phyloP scores from a whole-genome alignment of 2,113 vertebrate genomes.

The Fulmarus glacialis region DNA sequence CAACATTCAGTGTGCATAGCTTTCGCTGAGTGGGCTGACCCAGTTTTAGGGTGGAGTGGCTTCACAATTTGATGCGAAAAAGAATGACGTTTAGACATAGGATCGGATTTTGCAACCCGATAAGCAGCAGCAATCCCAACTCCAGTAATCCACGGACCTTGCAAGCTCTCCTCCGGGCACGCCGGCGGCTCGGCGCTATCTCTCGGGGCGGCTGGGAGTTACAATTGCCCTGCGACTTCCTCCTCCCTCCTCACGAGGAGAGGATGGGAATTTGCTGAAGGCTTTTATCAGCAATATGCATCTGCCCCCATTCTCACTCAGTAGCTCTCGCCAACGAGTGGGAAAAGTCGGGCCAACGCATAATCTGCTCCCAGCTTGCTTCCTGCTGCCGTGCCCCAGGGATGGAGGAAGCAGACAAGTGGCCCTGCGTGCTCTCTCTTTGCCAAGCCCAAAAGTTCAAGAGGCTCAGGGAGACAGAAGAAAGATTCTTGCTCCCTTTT shows the following conservation, averaged over 20 bases:
- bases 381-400: slow-evolving; percentile 46
- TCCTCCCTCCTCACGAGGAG: slow-evolving; percentile 12
- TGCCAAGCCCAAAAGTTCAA: slow-evolving; percentile 42
- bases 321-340: slow-evolving; percentile 25
- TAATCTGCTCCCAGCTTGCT: slow-evolving; percentile 66
- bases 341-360: slow-evolving; percentile 45
- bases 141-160: background rate
- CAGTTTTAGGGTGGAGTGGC: background rate
- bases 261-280: slow-evolving; percentile 61
- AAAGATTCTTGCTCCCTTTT: background rate
- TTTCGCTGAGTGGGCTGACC: fast-evolving
- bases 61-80: background rate
- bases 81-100: fast-evolving
- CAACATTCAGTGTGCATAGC: background rate
- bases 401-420: slow-evolving; percentile 64
- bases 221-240: slow-evolving; percentile 36
- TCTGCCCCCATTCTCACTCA: slow-evolving; percentile 54
- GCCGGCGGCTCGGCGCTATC: background rate
- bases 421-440: background rate
- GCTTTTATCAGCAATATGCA: slow-evolving; percentile 55
- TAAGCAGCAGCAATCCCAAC: background rate
- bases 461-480: background rate
- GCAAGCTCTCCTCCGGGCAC: background rate
- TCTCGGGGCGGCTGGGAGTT: background rate
- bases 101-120: fast-evolving